Evolutionary conservation across 2,797 vertebrate species (phyloP).

Genomic region (Melanotaenia parkinsoni): DNA sequence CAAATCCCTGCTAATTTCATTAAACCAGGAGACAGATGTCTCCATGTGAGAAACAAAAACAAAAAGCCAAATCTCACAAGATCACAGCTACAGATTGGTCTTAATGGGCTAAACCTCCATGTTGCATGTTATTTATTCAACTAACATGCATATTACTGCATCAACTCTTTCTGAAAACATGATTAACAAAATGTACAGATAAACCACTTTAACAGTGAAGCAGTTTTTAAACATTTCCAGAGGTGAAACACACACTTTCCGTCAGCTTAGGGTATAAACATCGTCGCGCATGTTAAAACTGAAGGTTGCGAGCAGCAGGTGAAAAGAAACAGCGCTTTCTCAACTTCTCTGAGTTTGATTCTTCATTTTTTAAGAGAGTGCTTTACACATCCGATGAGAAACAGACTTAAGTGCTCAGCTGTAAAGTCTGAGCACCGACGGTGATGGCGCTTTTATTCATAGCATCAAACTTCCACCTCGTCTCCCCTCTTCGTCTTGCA

Average conservation of each 20-base stretch:
- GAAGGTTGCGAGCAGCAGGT: constrained; percentile 21
- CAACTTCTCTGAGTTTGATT: constrained; percentile 12
- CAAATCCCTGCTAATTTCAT: not conserved
- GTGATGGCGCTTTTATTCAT: constrained; percentile 58
- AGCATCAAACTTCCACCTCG: constrained; percentile 32
- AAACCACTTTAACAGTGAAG: not conserved
- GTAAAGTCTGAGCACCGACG: constrained; percentile 46
- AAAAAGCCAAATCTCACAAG: not conserved
- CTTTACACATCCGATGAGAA: constrained; percentile 42
- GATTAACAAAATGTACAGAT: constrained; percentile 1
- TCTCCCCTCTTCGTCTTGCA: not conserved
- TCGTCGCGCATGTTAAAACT: constrained; percentile 24
- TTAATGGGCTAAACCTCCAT: not conserved
- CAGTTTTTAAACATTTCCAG: not conserved
- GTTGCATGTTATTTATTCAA: constrained; percentile 1
- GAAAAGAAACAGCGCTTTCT: constrained; percentile 6
- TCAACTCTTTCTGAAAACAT: not conserved
- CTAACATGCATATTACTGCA: not conserved
- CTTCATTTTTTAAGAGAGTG: not conserved
- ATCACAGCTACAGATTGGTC: not conserved
- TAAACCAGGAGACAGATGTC: not conserved
- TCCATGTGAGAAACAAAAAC: not conserved
- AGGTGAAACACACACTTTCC: constrained; percentile 10
- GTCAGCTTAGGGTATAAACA: constrained; percentile 51
- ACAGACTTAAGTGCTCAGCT: constrained; percentile 40